Evolutionary conservation across 2,888 invertebrate genomes (phyloP), one percentile per base, ranked within the genome.

Genomic region (Zootermopsis nevadensis): DNA sequence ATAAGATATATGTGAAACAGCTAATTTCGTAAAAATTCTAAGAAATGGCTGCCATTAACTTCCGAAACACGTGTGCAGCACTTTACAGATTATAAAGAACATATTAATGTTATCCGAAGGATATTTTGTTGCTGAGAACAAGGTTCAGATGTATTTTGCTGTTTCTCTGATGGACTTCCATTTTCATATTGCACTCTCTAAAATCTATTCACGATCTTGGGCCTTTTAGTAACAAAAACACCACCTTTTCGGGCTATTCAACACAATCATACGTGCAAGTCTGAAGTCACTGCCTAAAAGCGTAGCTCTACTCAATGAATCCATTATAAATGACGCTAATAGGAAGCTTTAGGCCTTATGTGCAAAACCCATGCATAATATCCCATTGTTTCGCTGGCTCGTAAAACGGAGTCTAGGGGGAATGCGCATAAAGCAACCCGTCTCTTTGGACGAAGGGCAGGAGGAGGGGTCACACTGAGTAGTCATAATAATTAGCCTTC

Each of bases 281-380:
- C 35, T 76, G 77, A 76, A 77, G 77, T 82, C 82, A 82, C 77
- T 82, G 82, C 77, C 82, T 82, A 82, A 82, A 82, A 77, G 82
- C 77, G 67, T 77, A 27, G 82, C 67, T 48, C 77, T 82, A 60
- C 53, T 77, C 67, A 77, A 66, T 48, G 77, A 48, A 48, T 77
- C 38, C 77, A 77, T 77, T 77, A 77, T 77, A n/a, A 31, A 42
- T 24, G 77, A 27, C 12, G 77, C 48, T 77, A 77, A 77, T 77
- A 77, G 42, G n/a, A 66, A 66, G 66, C 66, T 66, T 66, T n/a
- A 27, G 66, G 27, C 66, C 15, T 30, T 66, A 66, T 27, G 66
- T 66, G 66, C 19, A 48, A 48, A 48, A 15, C 4, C 48, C 66
- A 66, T n/a, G 66, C 27, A 66, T n/a, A 66, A 6, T 66, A 66